A percentile compares a stretch with the other conserved stretches of the same genome.
Conservation (phyloP, 2,113 vertebrate species). For the Chitala chitala region DNA sequence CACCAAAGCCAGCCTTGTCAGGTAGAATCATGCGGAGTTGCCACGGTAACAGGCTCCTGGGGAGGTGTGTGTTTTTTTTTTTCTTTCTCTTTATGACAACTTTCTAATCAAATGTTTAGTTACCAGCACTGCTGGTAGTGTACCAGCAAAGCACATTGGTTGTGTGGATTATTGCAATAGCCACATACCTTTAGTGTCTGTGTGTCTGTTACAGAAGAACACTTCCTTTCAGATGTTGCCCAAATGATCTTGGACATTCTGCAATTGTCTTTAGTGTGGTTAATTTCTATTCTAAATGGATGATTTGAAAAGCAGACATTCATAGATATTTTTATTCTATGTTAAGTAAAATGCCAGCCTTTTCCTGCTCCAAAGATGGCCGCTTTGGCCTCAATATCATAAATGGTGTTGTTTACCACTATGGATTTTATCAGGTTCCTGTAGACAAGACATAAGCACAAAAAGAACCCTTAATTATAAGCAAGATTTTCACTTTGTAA, state of each 20-base stretch:
- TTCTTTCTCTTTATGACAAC: not conserved
- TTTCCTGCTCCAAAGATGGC: not conserved
- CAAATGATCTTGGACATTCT: slow-evolving; percentile 41
- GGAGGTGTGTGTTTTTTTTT: slow-evolving; percentile 39
- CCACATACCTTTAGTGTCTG: too few relatives aligned
- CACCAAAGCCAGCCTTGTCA: slow-evolving; percentile 47
- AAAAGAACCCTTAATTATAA: too few relatives aligned
- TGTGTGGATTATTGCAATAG: not conserved
- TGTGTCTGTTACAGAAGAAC: not conserved
- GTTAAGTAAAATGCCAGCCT: not conserved
- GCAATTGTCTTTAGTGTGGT: slow-evolving; percentile 39
- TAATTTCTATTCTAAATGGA: slow-evolving; percentile 25
- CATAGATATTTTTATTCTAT: not conserved
- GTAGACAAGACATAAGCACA: too few relatives aligned
- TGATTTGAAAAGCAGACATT: slow-evolving; percentile 7
- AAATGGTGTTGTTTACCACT: not conserved
- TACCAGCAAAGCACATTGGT: too few relatives aligned
- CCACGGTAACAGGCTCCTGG: slow-evolving; percentile 56
- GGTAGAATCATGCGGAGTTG: slow-evolving; percentile 53
- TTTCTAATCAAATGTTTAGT: too few relatives aligned
- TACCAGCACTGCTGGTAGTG: too few relatives aligned
- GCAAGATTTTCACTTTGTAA: too few relatives aligned
- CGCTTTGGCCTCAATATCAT: not conserved
- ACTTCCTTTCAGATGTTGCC: slow-evolving; percentile 30
- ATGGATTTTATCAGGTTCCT: too few relatives aligned